Evolutionary conservation across 2,888 invertebrate species (phyloP).

Genomic region (Lepas anatifera): DNA sequence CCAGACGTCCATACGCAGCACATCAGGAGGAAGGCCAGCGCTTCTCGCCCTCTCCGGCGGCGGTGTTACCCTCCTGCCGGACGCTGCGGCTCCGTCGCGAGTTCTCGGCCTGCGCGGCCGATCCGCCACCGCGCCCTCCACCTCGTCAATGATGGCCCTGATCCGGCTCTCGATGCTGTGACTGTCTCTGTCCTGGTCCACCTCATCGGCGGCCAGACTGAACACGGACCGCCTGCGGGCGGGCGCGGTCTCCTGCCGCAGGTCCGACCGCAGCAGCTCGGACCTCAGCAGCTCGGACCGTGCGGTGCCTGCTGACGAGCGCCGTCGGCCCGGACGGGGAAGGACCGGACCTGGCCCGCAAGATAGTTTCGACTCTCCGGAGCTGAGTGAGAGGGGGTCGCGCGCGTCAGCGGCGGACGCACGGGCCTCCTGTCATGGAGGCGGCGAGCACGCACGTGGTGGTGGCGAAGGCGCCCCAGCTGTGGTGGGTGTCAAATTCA

Average conservation of each 20-base stretch:
- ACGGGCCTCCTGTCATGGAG: background rate
- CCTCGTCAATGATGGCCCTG: constrained; percentile 23
- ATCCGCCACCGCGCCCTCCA: constrained; percentile 14
- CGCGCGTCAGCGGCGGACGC: background rate
- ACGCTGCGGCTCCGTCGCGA: background rate
- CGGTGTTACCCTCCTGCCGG: too few relatives aligned
- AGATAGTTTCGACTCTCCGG: too few relatives aligned
- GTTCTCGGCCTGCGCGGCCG: background rate
- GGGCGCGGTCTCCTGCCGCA: background rate
- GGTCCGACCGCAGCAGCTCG: background rate
- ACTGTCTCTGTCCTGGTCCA: constrained; percentile 3
- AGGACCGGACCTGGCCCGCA: background rate
- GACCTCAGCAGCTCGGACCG: background rate
- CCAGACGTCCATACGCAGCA: constrained; percentile 59
- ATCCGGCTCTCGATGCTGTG: constrained; percentile 22
- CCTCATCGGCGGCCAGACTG: background rate
- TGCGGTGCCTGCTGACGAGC: background rate
- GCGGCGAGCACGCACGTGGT: too few relatives aligned
- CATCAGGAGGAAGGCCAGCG: constrained; percentile 73
- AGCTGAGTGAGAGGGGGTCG: background rate
- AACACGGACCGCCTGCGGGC: background rate
- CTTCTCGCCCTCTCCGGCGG: too few relatives aligned
- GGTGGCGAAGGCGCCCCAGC: too few relatives aligned
- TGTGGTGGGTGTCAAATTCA: background rate
- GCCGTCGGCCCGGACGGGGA: background rate